These are phyloP conservation scores for Trichomalopsis sarcophagae DNA, from an alignment of 1,140 invertebrate species.

Conservation along the genomic window DNA sequence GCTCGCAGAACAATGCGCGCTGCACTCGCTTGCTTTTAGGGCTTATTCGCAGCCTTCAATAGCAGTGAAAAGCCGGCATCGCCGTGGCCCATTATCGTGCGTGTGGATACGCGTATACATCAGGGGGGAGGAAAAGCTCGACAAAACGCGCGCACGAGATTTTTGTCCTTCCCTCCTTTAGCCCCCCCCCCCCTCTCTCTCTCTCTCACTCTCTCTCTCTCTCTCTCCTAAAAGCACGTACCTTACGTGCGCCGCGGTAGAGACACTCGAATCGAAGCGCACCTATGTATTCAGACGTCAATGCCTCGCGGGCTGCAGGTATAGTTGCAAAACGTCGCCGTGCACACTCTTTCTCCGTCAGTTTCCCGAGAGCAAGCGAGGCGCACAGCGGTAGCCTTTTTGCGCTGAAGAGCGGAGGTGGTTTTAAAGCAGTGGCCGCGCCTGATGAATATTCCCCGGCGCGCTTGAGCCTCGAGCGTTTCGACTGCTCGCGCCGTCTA, in stretches of 20 bases:
- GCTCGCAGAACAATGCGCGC: background rate
- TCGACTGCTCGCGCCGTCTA: slow-evolving; percentile 18
- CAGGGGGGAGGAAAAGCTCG: background rate
- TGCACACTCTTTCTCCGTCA: background rate
- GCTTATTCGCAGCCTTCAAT: slow-evolving; percentile 2
- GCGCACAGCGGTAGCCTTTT: background rate
- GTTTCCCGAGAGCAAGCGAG: background rate
- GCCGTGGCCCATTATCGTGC: background rate
- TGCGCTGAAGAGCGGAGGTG: slow-evolving; percentile 38
- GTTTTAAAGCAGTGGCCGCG: slow-evolving; percentile 35
- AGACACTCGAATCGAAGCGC: background rate
- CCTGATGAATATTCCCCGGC: slow-evolving; percentile 49
- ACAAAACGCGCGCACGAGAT: background rate
- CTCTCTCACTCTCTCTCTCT: too few species aligned
- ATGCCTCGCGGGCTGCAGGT: too few species aligned
- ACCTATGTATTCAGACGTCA: background rate
- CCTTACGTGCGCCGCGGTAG: background rate
- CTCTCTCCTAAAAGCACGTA: background rate
- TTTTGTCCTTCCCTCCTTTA: background rate
- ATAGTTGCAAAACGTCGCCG: too few species aligned
- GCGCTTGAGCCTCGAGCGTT: slow-evolving; percentile 14
- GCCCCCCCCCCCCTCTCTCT: too few species aligned
- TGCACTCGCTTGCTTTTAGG: background rate
- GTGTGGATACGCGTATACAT: background rate
- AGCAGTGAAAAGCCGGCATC: background rate